phyloP scores from a whole-genome alignment of 2,113 vertebrate species.

The Equus przewalskii region DNA sequence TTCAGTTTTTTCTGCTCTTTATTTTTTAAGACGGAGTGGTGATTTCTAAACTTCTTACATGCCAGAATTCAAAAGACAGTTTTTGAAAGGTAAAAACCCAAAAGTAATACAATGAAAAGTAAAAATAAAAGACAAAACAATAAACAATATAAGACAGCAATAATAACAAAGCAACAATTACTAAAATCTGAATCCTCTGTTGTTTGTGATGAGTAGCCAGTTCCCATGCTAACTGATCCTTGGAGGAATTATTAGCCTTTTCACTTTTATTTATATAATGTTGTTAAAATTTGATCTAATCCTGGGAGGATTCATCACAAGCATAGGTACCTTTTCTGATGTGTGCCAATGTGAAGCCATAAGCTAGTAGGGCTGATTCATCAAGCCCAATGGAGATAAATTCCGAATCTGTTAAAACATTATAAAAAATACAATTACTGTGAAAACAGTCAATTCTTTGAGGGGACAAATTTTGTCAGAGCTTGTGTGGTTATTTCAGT shows the following conservation, averaged over 20 bases:
- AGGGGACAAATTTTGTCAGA: neutral
- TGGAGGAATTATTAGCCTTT: neutral
- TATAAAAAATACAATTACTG: constrained; percentile 32
- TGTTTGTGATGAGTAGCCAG: neutral
- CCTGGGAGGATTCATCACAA: constrained; percentile 8
- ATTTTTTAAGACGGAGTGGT: neutral
- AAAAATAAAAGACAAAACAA: constrained; percentile 22
- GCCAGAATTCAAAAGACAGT: neutral
- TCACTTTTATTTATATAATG: neutral
- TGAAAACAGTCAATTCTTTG: neutral
- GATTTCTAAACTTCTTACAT: neutral
- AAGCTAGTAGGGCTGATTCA: neutral
- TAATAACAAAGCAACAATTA: neutral
- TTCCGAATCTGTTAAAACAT: constrained; percentile 29
- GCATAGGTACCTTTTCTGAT: constrained; percentile 18
- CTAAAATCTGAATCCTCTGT: constrained; percentile 18
- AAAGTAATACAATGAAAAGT: neutral
- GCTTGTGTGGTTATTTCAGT: neutral
- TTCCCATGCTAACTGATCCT: neutral
- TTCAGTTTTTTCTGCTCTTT: neutral
- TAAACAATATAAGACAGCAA: neutral
- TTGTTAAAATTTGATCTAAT: constrained; percentile 5
- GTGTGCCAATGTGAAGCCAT: neutral
- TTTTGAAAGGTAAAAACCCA: neutral
- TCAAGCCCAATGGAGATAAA: neutral